A percentile compares a stretch with the other conserved stretches of the same genome.
Evolutionary conservation across 2,888 invertebrate species (phyloP).

Genomic region (Anoncus sp.): DNA sequence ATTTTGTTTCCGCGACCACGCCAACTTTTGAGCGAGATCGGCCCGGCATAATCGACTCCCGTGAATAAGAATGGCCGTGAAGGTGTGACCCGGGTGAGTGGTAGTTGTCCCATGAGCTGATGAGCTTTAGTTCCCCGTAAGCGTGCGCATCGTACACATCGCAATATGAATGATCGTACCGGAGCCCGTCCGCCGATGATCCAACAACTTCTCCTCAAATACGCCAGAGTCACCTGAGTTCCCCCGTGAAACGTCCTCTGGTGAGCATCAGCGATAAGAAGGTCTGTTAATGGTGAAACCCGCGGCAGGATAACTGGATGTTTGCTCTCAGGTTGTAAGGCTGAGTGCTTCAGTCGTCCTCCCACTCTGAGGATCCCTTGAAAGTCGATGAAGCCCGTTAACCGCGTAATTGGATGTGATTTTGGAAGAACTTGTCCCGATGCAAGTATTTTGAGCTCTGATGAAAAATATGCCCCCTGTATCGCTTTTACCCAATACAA

Average conservation of each 20-base stretch:
- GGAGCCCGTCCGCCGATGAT: slow-evolving; percentile 41
- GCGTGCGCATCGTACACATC: background rate
- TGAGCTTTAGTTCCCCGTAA: slow-evolving; percentile 22
- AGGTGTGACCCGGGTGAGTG: slow-evolving; percentile 22
- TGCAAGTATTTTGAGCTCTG: background rate
- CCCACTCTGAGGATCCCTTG: slow-evolving; percentile 3
- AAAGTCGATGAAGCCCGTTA: slow-evolving; percentile 2
- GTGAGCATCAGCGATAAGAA: background rate
- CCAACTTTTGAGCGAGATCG: slow-evolving; percentile 13
- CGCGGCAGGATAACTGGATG: slow-evolving; percentile 12
- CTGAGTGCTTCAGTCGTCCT: slow-evolving; percentile 9
- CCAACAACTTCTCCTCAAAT: slow-evolving; percentile 28
- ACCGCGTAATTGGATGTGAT: background rate
- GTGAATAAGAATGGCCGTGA: slow-evolving; percentile 15
- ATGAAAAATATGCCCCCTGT: background rate
- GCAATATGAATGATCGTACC: slow-evolving; percentile 13
- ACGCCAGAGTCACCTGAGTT: slow-evolving; percentile 30
- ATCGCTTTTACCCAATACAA: background rate
- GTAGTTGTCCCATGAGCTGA: slow-evolving; percentile 55
- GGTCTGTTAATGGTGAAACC: background rate
- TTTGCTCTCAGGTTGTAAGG: slow-evolving; percentile 23
- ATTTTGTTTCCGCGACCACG: slow-evolving; percentile 19
- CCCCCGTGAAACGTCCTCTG: slow-evolving; percentile 32
- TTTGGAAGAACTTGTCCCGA: background rate
- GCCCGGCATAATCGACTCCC: slow-evolving; percentile 49